Percentiles rank a stretch among this genome's conserved stretches.
Evolutionary conservation across 2,888 invertebrate species (phyloP).

Genomic region (Sphinx pinastri): DNA sequence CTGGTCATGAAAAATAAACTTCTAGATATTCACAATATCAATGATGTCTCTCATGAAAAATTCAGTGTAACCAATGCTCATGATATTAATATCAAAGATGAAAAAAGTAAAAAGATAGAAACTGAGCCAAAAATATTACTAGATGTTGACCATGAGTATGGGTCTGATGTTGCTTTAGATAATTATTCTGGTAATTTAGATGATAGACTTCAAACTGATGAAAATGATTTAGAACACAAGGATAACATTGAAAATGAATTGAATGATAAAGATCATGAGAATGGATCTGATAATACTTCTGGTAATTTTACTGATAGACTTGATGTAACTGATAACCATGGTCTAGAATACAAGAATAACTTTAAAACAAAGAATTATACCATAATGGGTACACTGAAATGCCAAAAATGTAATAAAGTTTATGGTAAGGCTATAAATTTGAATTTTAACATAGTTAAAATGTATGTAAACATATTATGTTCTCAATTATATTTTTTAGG

Average conservation of each 20-base stretch:
- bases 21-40: not conserved
- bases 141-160: too few species aligned
- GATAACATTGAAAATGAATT: not conserved
- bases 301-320: too few species aligned
- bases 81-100: not conserved
- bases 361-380: not conserved
- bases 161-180: not conserved
- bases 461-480: not conserved
- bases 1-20: constrained; percentile 8
- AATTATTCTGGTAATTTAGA: not conserved
- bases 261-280: too few species aligned
- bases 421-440: constrained; percentile 5
- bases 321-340: not conserved
- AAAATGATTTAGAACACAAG: not conserved
- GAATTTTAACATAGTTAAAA: not conserved
- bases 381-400: not conserved
- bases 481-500: not conserved
- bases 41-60: not conserved
- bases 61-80: not conserved
- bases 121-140: not conserved
- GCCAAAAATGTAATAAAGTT: constrained; percentile 18
- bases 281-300: too few species aligned
- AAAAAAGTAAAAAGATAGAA: too few species aligned
- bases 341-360: not conserved
- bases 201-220: constrained; percentile 1